Conservation (phyloP, 2,113 vertebrate species). For the Craseonycteris thonglongyai region DNA sequence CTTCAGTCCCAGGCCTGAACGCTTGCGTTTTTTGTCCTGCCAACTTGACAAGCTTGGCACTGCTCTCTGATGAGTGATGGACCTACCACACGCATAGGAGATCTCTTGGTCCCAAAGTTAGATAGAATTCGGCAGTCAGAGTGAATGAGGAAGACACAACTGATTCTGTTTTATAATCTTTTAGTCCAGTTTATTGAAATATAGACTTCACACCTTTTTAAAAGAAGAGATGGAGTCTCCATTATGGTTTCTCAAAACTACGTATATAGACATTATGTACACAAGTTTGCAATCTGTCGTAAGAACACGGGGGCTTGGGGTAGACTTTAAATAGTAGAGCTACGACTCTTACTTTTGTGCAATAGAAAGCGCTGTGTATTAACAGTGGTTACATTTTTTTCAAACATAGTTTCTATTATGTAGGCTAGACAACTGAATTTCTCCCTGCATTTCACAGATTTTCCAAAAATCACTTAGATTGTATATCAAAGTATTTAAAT, state of each 20-base stretch:
- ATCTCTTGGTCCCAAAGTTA: neutral
- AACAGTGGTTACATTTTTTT: neutral
- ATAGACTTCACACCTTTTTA: neutral
- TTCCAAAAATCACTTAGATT: neutral
- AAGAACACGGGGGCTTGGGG: neutral
- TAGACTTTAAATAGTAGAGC: neutral
- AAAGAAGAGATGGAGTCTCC: neutral
- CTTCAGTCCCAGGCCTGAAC: neutral
- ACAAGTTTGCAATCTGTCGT: neutral
- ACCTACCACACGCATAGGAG: neutral
- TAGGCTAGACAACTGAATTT: neutral
- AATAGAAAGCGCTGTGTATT: neutral
- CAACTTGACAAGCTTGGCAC: no score
- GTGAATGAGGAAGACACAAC: neutral
- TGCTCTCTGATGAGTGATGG: neutral
- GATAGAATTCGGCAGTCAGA: neutral
- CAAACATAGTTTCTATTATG: neutral
- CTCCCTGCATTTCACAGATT: neutral
- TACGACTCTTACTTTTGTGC: neutral
- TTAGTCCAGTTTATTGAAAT: neutral
- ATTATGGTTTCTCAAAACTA: neutral
- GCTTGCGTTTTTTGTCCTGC: neutral
- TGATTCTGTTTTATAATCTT: neutral
- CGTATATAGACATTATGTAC: no score
- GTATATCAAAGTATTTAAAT: neutral